Base-by-base conservation (phyloP, 2,888 invertebrate species). In the Melanotus villosus region DNA sequence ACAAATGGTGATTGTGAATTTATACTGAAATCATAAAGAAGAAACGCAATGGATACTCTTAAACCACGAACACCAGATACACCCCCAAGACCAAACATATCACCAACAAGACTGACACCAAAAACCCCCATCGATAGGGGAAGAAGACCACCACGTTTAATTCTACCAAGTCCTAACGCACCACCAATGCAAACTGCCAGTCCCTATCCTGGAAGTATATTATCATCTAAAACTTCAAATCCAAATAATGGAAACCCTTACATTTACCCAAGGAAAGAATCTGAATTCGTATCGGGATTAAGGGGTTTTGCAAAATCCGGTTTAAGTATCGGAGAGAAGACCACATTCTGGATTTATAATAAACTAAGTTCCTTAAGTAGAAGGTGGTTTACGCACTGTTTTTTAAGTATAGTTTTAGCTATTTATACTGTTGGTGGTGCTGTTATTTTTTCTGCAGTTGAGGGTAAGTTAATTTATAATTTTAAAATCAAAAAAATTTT, bases 321-420 rank as follows among this genome's bases (percentile, higher is more conserved):
- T 19, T 85, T 95, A 73, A 94, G 94, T 84, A 90, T 91, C 34
- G 95, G 95, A 68, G 95, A 95, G 84, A 94, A 93, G 82, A 89
- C 90, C 68, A 93, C 93, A 0, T 92, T 91, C 77, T 93, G 93
- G 89, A 85, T 93, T 71, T 94, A 94, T 81, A 91, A 91, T 73
- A 94, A 92, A 86, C 87, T 95, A 72, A 90, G 92, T 79, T 86
- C 89, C 63, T 90, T 91, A 86, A 95, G 95, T 1, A 91, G 90
- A 79, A 90, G 89, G 80, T 96, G 96, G 95, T 95, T 96, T 81
- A 96, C 96, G 36, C 96, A 96, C 84, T 90, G 95, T 70, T 95
- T 95, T 83, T 88, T 97, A 78, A 89, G 93, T 77, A 81, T 93
- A 76, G 90, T 96, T 76, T 89, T 97, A 70, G 85, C 91, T 62